A percentile compares a stretch with the other conserved stretches of the same genome.
Conservation (phyloP, 2,888 invertebrate species). For the Xanthia icteritia region DNA sequence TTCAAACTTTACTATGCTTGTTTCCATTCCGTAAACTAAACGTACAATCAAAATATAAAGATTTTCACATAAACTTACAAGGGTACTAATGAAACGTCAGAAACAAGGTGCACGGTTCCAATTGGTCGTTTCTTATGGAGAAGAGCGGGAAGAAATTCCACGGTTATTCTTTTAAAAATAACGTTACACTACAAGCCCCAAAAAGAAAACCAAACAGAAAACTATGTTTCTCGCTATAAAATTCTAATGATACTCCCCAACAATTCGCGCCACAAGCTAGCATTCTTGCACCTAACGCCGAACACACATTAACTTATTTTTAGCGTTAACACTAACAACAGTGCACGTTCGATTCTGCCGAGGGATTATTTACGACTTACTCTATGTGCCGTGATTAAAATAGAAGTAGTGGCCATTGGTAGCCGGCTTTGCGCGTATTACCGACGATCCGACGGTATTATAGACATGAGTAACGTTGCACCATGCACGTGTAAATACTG, state of each 20-base stretch:
- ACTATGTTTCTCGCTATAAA: background rate
- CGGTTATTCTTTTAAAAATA: background rate
- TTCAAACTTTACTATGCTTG: background rate
- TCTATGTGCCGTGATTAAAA: slow-evolving; percentile 77
- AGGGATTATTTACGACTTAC: slow-evolving; percentile 82
- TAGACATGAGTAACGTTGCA: slow-evolving; percentile 43
- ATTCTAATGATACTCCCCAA: slow-evolving; percentile 8
- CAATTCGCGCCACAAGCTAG: slow-evolving; percentile 43
- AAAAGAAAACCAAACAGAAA: background rate
- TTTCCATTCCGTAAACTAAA: background rate
- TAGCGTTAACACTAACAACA: slow-evolving; percentile 77
- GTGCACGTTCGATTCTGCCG: slow-evolving; percentile 77
- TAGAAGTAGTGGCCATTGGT: slow-evolving; percentile 75
- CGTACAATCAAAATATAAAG: background rate
- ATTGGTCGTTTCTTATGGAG: too few relatives aligned
- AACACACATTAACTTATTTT: slow-evolving; percentile 66
- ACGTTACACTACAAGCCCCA: background rate
- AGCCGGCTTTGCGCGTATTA: slow-evolving; percentile 69
- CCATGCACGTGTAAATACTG: slow-evolving; percentile 6
- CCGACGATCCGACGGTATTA: slow-evolving; percentile 58
- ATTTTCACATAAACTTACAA: background rate
- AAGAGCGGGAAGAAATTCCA: background rate
- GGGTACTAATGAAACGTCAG: too few relatives aligned
- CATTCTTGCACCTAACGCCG: slow-evolving; percentile 55
- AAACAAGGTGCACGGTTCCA: background rate